Percentiles rank a stretch among this genome's conserved stretches.
Evolutionary conservation across 2,797 vertebrate genomes (phyloP).

Genomic region (Cossypha niveicapilla): DNA sequence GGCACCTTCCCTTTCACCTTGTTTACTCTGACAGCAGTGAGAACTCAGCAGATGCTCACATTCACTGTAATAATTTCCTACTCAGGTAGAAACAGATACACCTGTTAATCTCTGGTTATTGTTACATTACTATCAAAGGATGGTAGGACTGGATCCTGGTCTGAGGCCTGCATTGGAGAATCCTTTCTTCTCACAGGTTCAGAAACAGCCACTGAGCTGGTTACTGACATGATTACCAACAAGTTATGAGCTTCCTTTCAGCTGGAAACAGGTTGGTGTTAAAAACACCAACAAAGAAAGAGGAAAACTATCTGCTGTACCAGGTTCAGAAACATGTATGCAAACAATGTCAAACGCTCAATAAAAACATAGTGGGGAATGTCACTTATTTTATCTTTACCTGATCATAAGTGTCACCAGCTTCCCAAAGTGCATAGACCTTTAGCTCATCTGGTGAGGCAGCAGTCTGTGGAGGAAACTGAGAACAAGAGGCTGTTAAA

Average conservation of each 20-base stretch:
- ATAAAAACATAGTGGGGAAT: not conserved
- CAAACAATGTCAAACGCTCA: not conserved
- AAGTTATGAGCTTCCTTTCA: not conserved
- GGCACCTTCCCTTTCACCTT: not conserved
- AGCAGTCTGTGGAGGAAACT: conserved; percentile 94
- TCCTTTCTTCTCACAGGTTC: not conserved
- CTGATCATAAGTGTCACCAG: conserved; percentile 90
- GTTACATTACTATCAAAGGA: not conserved
- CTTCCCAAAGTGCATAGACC: conserved; percentile 95
- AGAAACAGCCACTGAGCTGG: not conserved
- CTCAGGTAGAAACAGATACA: not conserved
- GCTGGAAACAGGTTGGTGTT: not conserved
- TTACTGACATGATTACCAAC: not conserved
- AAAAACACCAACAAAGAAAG: not conserved
- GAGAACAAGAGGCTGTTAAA: conserved; percentile 56
- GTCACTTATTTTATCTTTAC: conserved; percentile 69
- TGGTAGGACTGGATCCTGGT: not conserved
- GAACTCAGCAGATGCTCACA: not conserved
- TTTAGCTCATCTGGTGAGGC: conserved; percentile 92
- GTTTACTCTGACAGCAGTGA: not conserved
- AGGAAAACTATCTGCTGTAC: not conserved
- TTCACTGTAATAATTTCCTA: not conserved
- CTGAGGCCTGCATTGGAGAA: not conserved
- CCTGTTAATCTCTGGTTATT: not conserved
- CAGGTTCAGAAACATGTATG: not conserved